Evolutionary conservation across 2,888 invertebrate species (phyloP).

Genomic region (Tipula lateralis): DNA sequence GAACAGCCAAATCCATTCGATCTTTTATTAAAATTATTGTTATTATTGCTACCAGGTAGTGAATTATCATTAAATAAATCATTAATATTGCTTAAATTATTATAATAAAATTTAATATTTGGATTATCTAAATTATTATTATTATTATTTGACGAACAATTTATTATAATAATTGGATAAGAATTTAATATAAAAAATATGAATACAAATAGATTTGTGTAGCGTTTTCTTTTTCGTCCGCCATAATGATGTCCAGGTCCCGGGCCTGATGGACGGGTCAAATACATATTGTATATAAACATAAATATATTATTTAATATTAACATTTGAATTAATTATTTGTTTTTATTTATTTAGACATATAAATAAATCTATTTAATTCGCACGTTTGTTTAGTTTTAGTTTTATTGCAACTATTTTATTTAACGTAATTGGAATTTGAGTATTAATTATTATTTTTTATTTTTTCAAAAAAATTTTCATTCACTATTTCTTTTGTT

Average conservation of each 20-base stretch:
- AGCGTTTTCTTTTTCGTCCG: slow-evolving; percentile 30
- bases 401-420: too few species aligned
- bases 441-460: not conserved
- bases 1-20: slow-evolving; percentile 26
- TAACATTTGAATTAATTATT: not conserved
- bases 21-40: slow-evolving; percentile 16
- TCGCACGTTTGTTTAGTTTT: not conserved
- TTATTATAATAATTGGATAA: slow-evolving; percentile 25
- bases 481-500: not conserved
- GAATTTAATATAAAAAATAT: slow-evolving; percentile 24
- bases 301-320: slow-evolving; percentile 19
- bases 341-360: not conserved
- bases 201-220: not conserved
- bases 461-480: not conserved
- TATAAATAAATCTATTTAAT: too few species aligned
- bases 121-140: slow-evolving; percentile 26
- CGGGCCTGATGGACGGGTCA: slow-evolving; percentile 34
- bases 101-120: not conserved
- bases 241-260: slow-evolving; percentile 33
- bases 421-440: not conserved
- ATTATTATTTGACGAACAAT: slow-evolving; percentile 4
- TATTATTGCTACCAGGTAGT: slow-evolving; percentile 12
- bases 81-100: slow-evolving; percentile 29
- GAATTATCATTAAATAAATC: slow-evolving; percentile 5
- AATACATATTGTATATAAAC: slow-evolving; percentile 31